A percentile compares a stretch with the other conserved stretches of the same genome.
phyloP scores from a whole-genome alignment of 2,888 invertebrate genomes.

The Stenotaenia linearis region DNA sequence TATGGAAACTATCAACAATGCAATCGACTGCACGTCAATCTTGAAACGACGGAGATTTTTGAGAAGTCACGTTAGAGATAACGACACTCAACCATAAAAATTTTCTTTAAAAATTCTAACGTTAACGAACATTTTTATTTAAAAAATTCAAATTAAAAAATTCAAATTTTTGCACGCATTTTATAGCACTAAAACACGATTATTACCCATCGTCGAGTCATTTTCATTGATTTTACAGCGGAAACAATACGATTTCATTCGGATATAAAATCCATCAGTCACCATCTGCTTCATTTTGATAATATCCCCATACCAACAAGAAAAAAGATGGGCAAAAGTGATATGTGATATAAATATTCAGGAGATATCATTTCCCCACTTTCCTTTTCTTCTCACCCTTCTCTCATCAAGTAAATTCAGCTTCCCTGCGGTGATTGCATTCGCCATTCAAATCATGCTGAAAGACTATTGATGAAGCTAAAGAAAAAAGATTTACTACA shows the following conservation, averaged over 20 bases:
- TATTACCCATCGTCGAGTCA: too few species aligned
- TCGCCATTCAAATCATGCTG: conserved; percentile 11
- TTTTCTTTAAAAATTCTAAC: neutral
- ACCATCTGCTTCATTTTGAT: neutral
- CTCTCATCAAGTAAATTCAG: conserved; percentile 12
- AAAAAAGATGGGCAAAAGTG: neutral
- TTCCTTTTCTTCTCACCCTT: conserved; percentile 7
- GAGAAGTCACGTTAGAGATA: neutral
- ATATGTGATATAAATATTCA: neutral
- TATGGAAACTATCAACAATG: neutral
- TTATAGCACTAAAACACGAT: too few species aligned
- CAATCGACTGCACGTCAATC: neutral
- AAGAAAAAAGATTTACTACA: neutral
- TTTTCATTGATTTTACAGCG: too few species aligned
- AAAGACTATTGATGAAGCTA: neutral
- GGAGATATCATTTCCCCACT: neutral
- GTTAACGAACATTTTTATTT: too few species aligned
- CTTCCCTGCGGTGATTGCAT: neutral
- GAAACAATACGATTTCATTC: neutral
- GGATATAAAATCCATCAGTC: neutral
- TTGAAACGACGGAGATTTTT: neutral
- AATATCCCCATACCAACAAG: neutral
- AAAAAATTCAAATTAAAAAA: too few species aligned
- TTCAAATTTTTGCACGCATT: neutral
- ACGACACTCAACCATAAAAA: neutral